Base-by-base conservation (phyloP, 1,140 invertebrate genomes). In the Bombus ignitus region DNA sequence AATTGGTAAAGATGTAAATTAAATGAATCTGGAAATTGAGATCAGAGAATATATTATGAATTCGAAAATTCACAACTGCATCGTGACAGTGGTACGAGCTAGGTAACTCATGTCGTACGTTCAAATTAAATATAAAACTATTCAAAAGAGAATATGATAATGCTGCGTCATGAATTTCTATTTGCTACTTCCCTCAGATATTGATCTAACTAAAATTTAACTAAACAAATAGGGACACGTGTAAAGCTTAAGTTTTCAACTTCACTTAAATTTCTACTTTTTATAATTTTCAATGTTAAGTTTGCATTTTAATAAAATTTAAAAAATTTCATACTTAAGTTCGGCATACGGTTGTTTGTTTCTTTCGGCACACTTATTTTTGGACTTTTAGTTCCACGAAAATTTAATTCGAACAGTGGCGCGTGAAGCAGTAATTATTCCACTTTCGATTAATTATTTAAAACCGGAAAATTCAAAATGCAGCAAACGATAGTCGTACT, bases 391-490 rank as follows among this genome's bases (percentile, higher is more conserved):
- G 32, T 28, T 15, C 15, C 8, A 35, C 32, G 42, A 81, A 88
- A 86, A 88, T 88, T 77, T 74, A 78, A 88, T 74, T n/a, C 37
- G 22, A 32, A 66, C 37, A 65, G 25, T 39, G 44, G n/a, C 42
- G 25, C 70, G 47, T 3, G 78, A 28, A 57, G 12, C 18, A 28
- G 25, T 81, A 74, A 88, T 82, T 79, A 86, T 32, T 39, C 12
- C 12, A 59, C 78, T 86, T 82, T 78, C 53, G 12, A 57, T 89
- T 85, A 81, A 88, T 85, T 79, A 80, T 83, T 79, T 35, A 42
- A 35, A 66, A 25, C 25, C 53, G 6, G 13, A 10, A 70, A 87
- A 77, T 80, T 35, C 47, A 72, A 72, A 77, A 83, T 86, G 35
- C 6, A 76, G 5, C 8, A 18, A 35, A 39, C 42, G 39, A 73